These are phyloP conservation scores for Agrochola litura DNA, from an alignment of 2,888 invertebrate genomes.

Conservation along the genomic window DNA sequence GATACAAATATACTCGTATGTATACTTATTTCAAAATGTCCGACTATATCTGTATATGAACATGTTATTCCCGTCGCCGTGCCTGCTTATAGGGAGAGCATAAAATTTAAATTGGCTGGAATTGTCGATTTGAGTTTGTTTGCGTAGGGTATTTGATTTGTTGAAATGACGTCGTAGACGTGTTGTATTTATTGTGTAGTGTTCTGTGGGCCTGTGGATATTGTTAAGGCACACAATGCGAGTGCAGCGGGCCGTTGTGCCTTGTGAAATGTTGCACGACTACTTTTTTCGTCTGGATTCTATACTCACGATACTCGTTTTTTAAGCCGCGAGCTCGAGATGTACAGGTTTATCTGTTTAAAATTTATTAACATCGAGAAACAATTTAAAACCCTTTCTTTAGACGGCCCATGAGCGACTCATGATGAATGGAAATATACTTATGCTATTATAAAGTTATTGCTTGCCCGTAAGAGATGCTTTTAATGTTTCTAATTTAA, in stretches of 20 bases:
- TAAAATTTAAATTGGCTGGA: constrained; percentile 85
- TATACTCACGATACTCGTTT: constrained; percentile 89
- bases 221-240: constrained; percentile 89
- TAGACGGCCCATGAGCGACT: constrained; percentile 85
- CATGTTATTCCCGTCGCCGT: constrained; percentile 70
- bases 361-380: constrained; percentile 91
- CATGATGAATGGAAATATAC: constrained; percentile 86
- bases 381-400: constrained; percentile 90
- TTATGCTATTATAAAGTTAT: constrained; percentile 81
- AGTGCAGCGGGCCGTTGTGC: constrained; percentile 89
- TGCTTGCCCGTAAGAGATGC: constrained; percentile 71
- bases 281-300: constrained; percentile 91
- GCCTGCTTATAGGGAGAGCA: constrained; percentile 74
- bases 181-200: constrained; percentile 86
- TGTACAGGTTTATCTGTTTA: constrained; percentile 91
- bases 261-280: constrained; percentile 90
- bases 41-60: constrained; percentile 60
- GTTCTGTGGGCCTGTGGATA: constrained; percentile 85
- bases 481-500: constrained; percentile 68
- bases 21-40: constrained; percentile 48
- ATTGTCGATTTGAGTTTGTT: constrained; percentile 85
- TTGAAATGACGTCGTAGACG: constrained; percentile 84
- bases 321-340: constrained; percentile 89
- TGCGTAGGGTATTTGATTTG: constrained; percentile 86
- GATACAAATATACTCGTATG: constrained; percentile 44